phyloP scores from a whole-genome alignment of 1,140 invertebrate species.

The Zaprionus inermis region DNA sequence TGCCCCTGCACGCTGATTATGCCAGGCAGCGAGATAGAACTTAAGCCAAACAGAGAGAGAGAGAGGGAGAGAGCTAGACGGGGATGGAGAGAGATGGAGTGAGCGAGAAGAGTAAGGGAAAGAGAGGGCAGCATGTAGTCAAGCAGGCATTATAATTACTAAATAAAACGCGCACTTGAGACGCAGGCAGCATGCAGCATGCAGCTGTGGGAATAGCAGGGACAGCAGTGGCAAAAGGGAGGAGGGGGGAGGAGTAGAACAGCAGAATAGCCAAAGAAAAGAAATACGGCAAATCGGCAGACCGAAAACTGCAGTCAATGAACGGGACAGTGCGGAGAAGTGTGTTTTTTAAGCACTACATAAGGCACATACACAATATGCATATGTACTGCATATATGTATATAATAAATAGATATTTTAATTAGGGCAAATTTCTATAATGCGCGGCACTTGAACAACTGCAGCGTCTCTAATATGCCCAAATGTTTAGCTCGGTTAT shows the following conservation, averaged over 20 bases:
- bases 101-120: background rate
- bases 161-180: slow-evolving; percentile 77
- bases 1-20: slow-evolving; percentile 53
- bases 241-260: background rate
- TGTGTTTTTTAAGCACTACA: background rate
- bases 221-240: background rate
- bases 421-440: background rate
- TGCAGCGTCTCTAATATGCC: too few relatives aligned
- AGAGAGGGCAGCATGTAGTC: slow-evolving; percentile 6
- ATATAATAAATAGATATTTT: background rate
- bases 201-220: background rate
- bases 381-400: too few relatives aligned
- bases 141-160: slow-evolving; percentile 73
- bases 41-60: slow-evolving; percentile 3
- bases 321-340: background rate
- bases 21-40: slow-evolving; percentile 50
- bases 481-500: too few relatives aligned
- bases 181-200: slow-evolving; percentile 37
- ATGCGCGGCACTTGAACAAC: too few relatives aligned
- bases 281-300: background rate
- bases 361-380: too few relatives aligned
- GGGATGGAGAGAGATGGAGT: background rate
- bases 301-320: slow-evolving; percentile 5
- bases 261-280: background rate
- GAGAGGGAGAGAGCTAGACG: background rate